Evolutionary conservation across 2,113 vertebrate genomes (phyloP), one percentile per base, ranked within the genome.

Genomic region (Gnathonemus echidnorhynchus): DNA sequence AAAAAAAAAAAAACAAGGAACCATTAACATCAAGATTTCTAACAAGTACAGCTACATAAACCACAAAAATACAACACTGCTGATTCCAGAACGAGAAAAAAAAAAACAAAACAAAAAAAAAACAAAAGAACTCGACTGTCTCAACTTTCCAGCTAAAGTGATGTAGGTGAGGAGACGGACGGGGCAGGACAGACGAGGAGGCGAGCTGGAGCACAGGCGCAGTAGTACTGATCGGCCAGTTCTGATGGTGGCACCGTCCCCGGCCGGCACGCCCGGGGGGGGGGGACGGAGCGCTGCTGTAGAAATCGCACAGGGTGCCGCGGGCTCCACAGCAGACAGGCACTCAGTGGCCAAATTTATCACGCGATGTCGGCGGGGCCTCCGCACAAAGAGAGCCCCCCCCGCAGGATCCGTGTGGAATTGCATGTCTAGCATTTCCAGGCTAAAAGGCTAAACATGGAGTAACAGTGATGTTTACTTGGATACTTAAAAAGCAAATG

Each of bases 381-480:
- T 21, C 39, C 21, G 1, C 70, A 17, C 35, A 17, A 5, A 50
- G 17, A 5, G 17, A 48, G 86, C 86, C n/a, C 89, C 85, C n/a
- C 27, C 83, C 52, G 11, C 10, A 8, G 88, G 42, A 80, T 91
- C 90, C 91, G 66, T 90, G 93, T 91, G 93, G 93, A 93, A 70
- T 93, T 94, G 93, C 93, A 92, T 93, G 93, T 94, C 93, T 92
- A 90, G 93, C 86, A 90, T 92, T 93, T 95, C 92, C 92, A 91
- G 92, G 93, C 91, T 94, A 86, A 91, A 95, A 96, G 95, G 95
- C 95, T 92, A 93, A 95, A 93, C 46, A 87, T 90, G 94, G 93
- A 95, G 94, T 95, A 95, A 95, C 94, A 95, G 95, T 95, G 95
- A 96, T 95, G 94, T 95, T 95, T 93, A 95, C 93, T 95, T 94